phyloP scores from a whole-genome alignment of 2,888 invertebrate genomes.

The Melieria omissa region DNA sequence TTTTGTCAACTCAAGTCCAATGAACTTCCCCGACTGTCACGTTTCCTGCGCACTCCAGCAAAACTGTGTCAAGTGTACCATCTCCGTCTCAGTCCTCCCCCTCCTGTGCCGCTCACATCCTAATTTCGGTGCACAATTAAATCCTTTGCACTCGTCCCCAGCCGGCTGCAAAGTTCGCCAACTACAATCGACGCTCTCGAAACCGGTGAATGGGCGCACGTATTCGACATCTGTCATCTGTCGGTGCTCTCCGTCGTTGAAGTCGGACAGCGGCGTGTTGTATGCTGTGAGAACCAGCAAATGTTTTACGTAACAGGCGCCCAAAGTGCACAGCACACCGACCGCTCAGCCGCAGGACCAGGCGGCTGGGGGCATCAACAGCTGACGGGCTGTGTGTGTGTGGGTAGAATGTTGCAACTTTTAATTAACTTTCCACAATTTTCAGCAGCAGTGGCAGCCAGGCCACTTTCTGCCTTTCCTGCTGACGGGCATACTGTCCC shows the following conservation, averaged over 20 bases:
- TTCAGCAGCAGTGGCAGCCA: constrained; percentile 1
- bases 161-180: no score
- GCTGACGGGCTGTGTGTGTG: no score
- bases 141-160: no score
- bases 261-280: constrained; percentile 9
- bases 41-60: no score
- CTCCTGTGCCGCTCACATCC: no score
- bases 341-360: background rate
- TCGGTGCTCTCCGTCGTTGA: background rate
- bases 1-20: background rate
- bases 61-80: no score
- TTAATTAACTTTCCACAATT: constrained; percentile 55
- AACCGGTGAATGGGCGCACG: background rate
- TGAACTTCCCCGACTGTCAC: background rate
- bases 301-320: constrained; percentile 53
- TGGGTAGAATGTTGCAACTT: constrained; percentile 41
- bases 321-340: constrained; percentile 43
- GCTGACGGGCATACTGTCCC: background rate
- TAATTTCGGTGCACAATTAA: no score
- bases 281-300: constrained; percentile 44
- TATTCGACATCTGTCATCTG: background rate
- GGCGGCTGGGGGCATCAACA: background rate
- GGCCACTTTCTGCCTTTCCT: background rate
- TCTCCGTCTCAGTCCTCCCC: no score
- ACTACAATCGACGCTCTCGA: background rate